Conservation (phyloP, 2,797 vertebrate species). For the Sebastes hubbsi region DNA sequence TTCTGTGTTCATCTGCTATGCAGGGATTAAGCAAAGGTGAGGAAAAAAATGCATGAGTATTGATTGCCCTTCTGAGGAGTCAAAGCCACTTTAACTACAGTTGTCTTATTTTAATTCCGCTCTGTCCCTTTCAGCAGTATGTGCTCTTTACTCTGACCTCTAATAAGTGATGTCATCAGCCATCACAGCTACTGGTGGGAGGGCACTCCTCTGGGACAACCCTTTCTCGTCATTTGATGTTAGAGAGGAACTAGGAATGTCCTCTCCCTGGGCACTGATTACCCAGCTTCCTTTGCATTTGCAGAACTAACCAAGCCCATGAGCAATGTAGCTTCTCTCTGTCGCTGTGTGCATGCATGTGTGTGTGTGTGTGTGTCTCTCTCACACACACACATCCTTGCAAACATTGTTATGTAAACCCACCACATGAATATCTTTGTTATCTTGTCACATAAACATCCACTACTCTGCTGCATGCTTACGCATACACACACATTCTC, state of each 20-base stretch:
- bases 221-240: constrained; percentile 40
- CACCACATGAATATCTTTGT: constrained; percentile 30
- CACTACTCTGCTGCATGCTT: neutral
- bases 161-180: constrained; percentile 73
- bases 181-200: constrained; percentile 42
- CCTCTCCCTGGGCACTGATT: constrained; percentile 59
- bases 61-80: constrained; percentile 64
- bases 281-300: constrained; percentile 45
- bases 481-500: neutral
- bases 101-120: constrained; percentile 62
- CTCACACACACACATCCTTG: neutral
- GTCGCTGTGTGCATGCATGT: neutral
- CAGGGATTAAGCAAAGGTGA: constrained; percentile 29
- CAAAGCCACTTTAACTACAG: constrained; percentile 58
- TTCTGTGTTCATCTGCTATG: constrained; percentile 16
- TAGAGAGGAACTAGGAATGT: constrained; percentile 53
- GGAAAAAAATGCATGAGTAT: constrained; percentile 47
- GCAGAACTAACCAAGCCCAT: constrained; percentile 25
- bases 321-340: constrained; percentile 25
- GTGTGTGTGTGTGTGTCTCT: neutral
- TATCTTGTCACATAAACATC: constrained; percentile 24
- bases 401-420: constrained; percentile 44
- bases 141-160: constrained; percentile 68
- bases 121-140: constrained; percentile 63
- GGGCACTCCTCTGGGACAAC: constrained; percentile 52